Base-by-base conservation (phyloP, 2,888 invertebrate species). In the Hoplodrina blanda region DNA sequence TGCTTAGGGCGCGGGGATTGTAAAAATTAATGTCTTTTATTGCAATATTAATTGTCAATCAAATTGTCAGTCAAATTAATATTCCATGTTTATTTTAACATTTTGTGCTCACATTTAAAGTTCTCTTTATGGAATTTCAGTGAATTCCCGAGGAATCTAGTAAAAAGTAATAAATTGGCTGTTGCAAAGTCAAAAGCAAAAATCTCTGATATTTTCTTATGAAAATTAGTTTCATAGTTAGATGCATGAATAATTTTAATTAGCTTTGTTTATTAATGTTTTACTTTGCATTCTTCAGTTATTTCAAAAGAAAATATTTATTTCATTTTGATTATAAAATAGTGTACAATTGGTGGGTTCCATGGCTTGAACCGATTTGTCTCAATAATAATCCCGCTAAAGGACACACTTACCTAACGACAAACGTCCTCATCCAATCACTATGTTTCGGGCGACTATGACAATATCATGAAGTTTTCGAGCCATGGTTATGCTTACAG, bases 231-330 rank as follows among this genome's bases (percentile, higher is more conserved):
- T 25, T 25, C 44, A 7, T 1, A 46, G 46, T 17, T 17, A 25
- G 53, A 10, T 17, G 57, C 44, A 54, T 57, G 62, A 78, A 78
- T 59, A 59, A 37, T 59, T 59, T 62, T 70, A 61, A 77, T 70
- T 52, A 60, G 46, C 37, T 50, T 73, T 72, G 53, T 62, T 74
- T 44, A 53, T 69, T 55, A 50, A 44, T 37, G n/a, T 69, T 49
- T 49, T 76, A 17, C 13, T 76, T 72, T 67, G 50, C 68, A 19
- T 71, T 76, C 11, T 56, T 19, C 33, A 33, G 37, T 20, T 19
- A 10, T 15, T n/a, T 50, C 30, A 10, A 7, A 20, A 13, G 49
- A 55, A 17, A 30, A 30, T 30, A 2, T 52, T 50, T 6, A 8
- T 20, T 37, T 25, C 13, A 30, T 56, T 19, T 30, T 15, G 10